Conservation (phyloP, 2,113 vertebrate genomes). For the Nothobranchius furzeri region DNA sequence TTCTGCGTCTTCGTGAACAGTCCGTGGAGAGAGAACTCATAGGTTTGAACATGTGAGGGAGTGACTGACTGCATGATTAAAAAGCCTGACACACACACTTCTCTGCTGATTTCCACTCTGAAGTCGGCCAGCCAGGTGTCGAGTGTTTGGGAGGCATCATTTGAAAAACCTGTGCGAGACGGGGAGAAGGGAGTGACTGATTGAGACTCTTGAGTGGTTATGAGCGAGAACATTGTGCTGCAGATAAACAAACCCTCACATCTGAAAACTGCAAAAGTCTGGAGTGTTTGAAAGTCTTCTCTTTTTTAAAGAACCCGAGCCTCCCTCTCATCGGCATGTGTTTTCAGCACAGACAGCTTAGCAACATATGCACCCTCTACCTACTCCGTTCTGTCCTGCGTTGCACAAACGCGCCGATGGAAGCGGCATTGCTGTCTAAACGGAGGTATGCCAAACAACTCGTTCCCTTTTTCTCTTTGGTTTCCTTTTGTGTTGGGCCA, state of each 20-base stretch:
- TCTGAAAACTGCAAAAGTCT: conserved; percentile 67
- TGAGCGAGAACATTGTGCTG: conserved; percentile 70
- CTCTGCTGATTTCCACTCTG: conserved; percentile 64
- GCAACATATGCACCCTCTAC: conserved; percentile 64
- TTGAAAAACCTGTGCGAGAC: conserved; percentile 62
- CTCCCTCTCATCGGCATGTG: conserved; percentile 62
- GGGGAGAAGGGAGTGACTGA: conserved; percentile 57
- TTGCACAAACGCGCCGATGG: conserved; percentile 35
- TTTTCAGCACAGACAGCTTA: conserved; percentile 57
- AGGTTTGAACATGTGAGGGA: conserved; percentile 56
- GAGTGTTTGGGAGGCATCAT: conserved; percentile 66
- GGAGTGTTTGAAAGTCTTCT: conserved; percentile 65
- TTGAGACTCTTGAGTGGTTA: conserved; percentile 68
- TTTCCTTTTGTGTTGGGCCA: conserved; percentile 64
- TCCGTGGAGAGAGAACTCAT: conserved; percentile 54
- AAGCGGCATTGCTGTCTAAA: conserved; percentile 56
- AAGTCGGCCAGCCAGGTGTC: conserved; percentile 76
- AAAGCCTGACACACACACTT: conserved; percentile 56
- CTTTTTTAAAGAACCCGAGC: conserved; percentile 43
- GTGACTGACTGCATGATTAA: conserved; percentile 68
- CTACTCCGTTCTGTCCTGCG: conserved; percentile 54
- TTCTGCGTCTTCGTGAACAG: conserved; percentile 31
- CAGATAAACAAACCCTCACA: conserved; percentile 77
- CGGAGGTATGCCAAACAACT: conserved; percentile 62
- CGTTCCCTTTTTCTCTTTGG: conserved; percentile 52